These are phyloP conservation scores for Lutraria rhynchaena DNA, from an alignment of 1,140 invertebrate species.

Conservation along the genomic window DNA sequence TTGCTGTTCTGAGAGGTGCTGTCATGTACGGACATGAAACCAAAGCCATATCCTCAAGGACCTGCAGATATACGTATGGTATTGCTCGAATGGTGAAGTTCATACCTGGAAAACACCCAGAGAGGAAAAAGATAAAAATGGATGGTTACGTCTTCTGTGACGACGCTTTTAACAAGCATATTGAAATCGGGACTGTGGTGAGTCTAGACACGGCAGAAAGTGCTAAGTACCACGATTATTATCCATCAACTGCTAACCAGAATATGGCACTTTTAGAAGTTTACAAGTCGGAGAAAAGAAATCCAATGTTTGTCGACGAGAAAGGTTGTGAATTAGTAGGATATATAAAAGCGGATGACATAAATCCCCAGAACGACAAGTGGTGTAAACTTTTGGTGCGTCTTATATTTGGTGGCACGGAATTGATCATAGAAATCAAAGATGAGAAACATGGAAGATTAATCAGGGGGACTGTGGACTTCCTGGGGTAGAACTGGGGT, in stretches of 20 bases:
- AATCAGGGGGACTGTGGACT: slow-evolving; percentile 10
- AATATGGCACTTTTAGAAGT: slow-evolving; percentile 56
- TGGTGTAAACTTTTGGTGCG: slow-evolving; percentile 19
- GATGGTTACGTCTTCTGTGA: slow-evolving; percentile 52
- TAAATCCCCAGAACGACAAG: slow-evolving; percentile 14
- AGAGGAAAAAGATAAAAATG: slow-evolving; percentile 39
- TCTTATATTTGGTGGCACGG: slow-evolving; percentile 58
- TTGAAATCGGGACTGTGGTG: slow-evolving; percentile 56
- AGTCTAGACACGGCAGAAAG: slow-evolving; percentile 35
- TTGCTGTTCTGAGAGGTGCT: slow-evolving; percentile 62
- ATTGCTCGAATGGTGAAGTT: slow-evolving; percentile 41
- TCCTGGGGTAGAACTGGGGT: too few relatives aligned
- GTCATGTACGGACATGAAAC: slow-evolving; percentile 61
- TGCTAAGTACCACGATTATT: slow-evolving; percentile 56
- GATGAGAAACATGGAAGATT: slow-evolving; percentile 19
- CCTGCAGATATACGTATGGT: slow-evolving; percentile 63
- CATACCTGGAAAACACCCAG: slow-evolving; percentile 35
- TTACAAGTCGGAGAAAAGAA: slow-evolving; percentile 34
- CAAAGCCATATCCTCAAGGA: slow-evolving; percentile 49
- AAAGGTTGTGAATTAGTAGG: slow-evolving; percentile 41
- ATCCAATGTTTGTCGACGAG: slow-evolving; percentile 55
- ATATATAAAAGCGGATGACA: slow-evolving; percentile 27
- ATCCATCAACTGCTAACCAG: slow-evolving; percentile 41
- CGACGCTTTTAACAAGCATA: slow-evolving; percentile 62
- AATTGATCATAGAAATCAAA: slow-evolving; percentile 47